Evolutionary conservation across 2,797 vertebrate genomes (phyloP).

Genomic region (Malurus leucopterus): DNA sequence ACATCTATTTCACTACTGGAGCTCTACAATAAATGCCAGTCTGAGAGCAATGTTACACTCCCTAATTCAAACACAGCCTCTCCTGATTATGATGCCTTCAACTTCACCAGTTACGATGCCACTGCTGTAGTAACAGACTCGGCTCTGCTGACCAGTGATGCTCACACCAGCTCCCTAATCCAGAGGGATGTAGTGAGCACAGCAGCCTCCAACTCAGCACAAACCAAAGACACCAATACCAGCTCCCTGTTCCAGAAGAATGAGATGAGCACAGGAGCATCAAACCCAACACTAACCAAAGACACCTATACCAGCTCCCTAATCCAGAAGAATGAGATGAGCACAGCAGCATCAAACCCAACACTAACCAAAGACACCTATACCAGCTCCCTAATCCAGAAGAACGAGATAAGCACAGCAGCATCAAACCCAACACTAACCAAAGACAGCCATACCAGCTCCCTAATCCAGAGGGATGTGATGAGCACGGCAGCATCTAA

Average conservation of each 20-base stretch:
- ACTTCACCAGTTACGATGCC: background rate
- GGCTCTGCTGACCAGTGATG: background rate
- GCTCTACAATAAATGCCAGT: constrained; percentile 45
- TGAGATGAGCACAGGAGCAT: rapidly evolving
- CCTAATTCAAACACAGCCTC: background rate
- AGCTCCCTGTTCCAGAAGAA: background rate
- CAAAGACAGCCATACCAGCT: background rate
- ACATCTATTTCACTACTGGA: constrained; percentile 24
- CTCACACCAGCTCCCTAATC: background rate
- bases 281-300: background rate
- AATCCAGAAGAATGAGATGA: background rate
- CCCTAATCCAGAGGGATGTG: background rate
- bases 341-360: background rate
- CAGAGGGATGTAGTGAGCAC: background rate
- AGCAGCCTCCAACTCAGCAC: background rate
- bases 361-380: background rate
- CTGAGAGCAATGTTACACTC: background rate
- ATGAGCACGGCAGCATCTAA: background rate
- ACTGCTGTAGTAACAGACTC: background rate
- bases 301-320: background rate
- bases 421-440: background rate
- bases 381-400: background rate
- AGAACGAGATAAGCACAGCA: rapidly evolving
- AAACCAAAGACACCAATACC: background rate
- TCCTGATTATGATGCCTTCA: background rate